Base-by-base conservation (phyloP, 2,113 vertebrate species). In the Pangasianodon gigas region DNA sequence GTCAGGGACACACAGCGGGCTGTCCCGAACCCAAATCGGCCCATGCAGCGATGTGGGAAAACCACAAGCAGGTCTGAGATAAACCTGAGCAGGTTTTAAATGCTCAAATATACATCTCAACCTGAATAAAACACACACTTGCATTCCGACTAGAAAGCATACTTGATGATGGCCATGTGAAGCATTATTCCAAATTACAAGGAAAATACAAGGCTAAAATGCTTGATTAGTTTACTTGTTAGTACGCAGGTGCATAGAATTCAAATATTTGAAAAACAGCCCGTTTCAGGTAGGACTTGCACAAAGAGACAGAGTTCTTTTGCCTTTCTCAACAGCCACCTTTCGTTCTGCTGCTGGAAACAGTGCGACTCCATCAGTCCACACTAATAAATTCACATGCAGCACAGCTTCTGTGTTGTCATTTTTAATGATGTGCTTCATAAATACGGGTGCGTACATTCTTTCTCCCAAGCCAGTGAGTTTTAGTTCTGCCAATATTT, bases 1-100 rank as follows among this genome's bases (percentile, higher is more conserved):
- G 87, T 95, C 94, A 94, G 93, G 94, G 93, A 93, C 95, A 21
- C 92, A 94, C 92, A 91, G 93, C 91, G 48, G 93, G 92, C 90
- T 86, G 37, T 81, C 32, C 44, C 18, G 62, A 90, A 60, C 88
- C 85, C 85, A 29, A 81, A 85, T 87, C 85, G 13, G 29, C 44
- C 44, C 46, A 8, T 44, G 62, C 80, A n/a, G 46, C 8, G 87
- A 48, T 37, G 32, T 41, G 24, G 87, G 48, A 41, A 83, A 82
- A 10, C 21, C 60, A 56, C 52, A 44, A 44, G 74, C 60, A 46
- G 89, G 46, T 71, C 60, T 82, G 48, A 90, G 60, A 71, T 19
- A 13, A 88, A 56, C 21, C 48, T 37, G 44, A 32, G 52, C 52
- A n/a, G 24, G 41, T n/a, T 19, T 56, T 56, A 62, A 41, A 46